Base-by-base conservation (phyloP, 2,888 invertebrate species). In the Acronicta psi region DNA sequence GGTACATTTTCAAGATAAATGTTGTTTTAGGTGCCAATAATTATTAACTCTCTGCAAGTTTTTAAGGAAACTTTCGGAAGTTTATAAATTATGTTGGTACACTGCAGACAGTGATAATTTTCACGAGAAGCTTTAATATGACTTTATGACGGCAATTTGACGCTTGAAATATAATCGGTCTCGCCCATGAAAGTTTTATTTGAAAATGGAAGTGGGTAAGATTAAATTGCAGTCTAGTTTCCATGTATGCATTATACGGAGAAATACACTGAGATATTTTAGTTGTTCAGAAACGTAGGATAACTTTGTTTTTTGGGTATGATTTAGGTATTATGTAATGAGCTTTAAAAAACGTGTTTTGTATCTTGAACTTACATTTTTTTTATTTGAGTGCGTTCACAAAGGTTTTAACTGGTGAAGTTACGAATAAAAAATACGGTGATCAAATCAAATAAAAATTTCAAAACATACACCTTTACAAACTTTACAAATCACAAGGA, bases 151-250 rank as follows among this genome's bases (percentile, higher is more conserved):
- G 10, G 45, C 45, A 50, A 65, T 64, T 70, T 58, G 58, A 58
- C 40, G 52, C 50, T 11, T 71, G 45, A 53, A 46, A 45, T 67
- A 42, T 55, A 55, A 52, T 56, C 43, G 43, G 25, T 42, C 56
- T 36, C 9, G 47, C 52, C 56, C 34, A 20, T 52, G 47, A 69
- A 58, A 67, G 38, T 70, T 65, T 58, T 46, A 50, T 52, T 52
- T 31, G 58, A 46, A 51, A 58, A 38, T 45, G 31, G 44, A 57
- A 47, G 18, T 55, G 20, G 11, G 38, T 47, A 1, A 29, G 17
- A 52, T 52, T 47, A 44, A 36, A 47, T 46, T 64, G 60, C 40
- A 46, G 8, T 50, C 38, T 59, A 40, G 43, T 44, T 44, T 38
- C 11, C 17, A 34, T 5, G 10, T 25, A 7, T 29, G 25, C 14